Evolutionary conservation across 1,140 invertebrate species (phyloP), one percentile per base, ranked within the genome.

Genomic region (Ceratina calcarata): DNA sequence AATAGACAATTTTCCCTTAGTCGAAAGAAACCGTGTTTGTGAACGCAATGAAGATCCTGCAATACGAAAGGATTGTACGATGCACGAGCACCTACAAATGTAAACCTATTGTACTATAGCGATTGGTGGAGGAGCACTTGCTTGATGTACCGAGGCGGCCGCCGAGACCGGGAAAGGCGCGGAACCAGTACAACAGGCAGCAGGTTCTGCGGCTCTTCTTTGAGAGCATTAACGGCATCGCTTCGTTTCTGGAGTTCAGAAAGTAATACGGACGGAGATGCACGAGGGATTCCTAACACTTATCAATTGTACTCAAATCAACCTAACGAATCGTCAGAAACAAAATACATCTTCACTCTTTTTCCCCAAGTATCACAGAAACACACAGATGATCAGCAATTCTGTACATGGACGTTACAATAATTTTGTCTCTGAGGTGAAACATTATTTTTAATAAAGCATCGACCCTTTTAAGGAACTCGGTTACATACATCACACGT

Each of bases 81-180:
- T 58, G 62, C 45, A 78, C 80, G 24, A 66, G 51, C 70, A 82
- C 58, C 68, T 71, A 76, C 66, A 82, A 70, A 87, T 83, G 72
- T 80, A 80, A 73, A 72, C 73, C 68, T 88, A 77, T 88, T 88
- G 79, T 88, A 88, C 84, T 69, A 61, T 88, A 88, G 86, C 84
- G 66, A 84, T 84, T 76, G 87, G 83, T 86, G 82, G 71, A 87
- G 69, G 86, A 87, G 64, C 84, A 74, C 60, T 82, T 82, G 72
- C 69, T 84, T 74, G 82, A 84, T 22, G 65, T 61, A 65, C 73
- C 80, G 60, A 69, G 69, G 69, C 64, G 24, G 6, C 66, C 78
- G 53, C 53, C 65, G 74, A 78, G 74, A 69, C 66, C 78, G 57
- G 67, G 69, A 57, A 77, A 65, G 70, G 76, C 65, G 80, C 79